A percentile compares a stretch with the other conserved stretches of the same genome.
Conservation (phyloP, 2,797 vertebrate genomes). For the Chlorospingus flavigularis region DNA sequence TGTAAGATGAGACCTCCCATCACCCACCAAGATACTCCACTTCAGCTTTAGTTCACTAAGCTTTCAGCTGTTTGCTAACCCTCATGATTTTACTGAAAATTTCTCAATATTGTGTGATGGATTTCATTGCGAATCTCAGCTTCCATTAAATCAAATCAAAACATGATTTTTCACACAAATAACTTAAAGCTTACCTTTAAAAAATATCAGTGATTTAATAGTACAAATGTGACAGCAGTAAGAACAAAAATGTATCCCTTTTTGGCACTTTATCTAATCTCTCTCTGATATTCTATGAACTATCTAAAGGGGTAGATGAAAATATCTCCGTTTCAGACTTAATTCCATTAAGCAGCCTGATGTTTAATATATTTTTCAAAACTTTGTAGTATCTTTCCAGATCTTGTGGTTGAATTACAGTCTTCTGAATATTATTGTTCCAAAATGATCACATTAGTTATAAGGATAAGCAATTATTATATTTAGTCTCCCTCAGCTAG, state of each 20-base stretch:
- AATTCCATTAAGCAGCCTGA: not conserved
- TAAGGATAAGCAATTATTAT: not conserved
- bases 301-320: not conserved
- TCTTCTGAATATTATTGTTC: not conserved
- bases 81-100: not conserved
- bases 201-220: not conserved
- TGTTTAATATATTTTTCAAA: not conserved
- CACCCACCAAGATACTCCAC: not conserved
- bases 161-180: not conserved
- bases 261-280: not conserved
- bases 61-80: not conserved
- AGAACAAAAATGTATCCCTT: not conserved
- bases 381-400: not conserved
- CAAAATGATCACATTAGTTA: not conserved
- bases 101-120: not conserved
- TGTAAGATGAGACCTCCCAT: not conserved
- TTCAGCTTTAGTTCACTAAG: not conserved
- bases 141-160: conserved; percentile 8
- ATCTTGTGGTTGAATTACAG: not conserved
- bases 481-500: not conserved
- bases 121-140: not conserved
- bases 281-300: not conserved
- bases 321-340: not conserved
- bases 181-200: not conserved
- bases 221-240: not conserved